Base-by-base conservation (phyloP, 2,888 invertebrate genomes). In the Blera fallax region DNA sequence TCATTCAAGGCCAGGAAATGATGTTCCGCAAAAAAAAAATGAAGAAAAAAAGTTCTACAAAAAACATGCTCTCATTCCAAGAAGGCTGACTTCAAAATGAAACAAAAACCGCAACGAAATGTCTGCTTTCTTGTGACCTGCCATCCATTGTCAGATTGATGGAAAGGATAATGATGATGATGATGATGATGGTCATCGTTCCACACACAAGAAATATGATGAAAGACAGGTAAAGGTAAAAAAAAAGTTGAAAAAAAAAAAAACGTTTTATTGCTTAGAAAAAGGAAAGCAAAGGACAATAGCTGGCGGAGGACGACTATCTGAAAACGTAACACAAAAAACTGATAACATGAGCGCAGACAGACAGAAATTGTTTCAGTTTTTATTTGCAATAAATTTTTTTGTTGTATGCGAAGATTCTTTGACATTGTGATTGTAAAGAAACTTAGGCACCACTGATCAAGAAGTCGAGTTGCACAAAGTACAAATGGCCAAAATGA, bases 91-190 rank as follows among this genome's bases (percentile, higher is more conserved):
- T 67, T 34, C 7, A 18, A 56, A 74, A 32, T 80, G 62, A 69
- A 74, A 74, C 62, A 76, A 45, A 62, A 69, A 69, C 58, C 50
- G 43, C 54, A 65, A 67, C 40, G 37, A 45, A 45, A 8, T 8
- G 34, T 40, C 6, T 29, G 24, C 0, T 8, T 50, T 78, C 52
- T 10, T 64, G 62, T 64, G 79, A 77, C 65, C 67, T 77, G 76
- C 50, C 67, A 76, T 58, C 34, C 34, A 67, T 84, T 74, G 65
- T 67, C 45, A 79, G 83, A 79, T 69, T 84, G 84, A 84, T 84
- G 80, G 80, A 80, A 70, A 52, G 79, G 65, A 80, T 65, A 48
- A 80, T 65, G 56, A 84, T 64, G 79, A 84, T 79, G 79, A 84
- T 80, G 74, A 80, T 74, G 64, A 50, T 64, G 80, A 84, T 70